Conservation (phyloP, 2,113 vertebrate species). For the Dryoscopus gambensis region DNA sequence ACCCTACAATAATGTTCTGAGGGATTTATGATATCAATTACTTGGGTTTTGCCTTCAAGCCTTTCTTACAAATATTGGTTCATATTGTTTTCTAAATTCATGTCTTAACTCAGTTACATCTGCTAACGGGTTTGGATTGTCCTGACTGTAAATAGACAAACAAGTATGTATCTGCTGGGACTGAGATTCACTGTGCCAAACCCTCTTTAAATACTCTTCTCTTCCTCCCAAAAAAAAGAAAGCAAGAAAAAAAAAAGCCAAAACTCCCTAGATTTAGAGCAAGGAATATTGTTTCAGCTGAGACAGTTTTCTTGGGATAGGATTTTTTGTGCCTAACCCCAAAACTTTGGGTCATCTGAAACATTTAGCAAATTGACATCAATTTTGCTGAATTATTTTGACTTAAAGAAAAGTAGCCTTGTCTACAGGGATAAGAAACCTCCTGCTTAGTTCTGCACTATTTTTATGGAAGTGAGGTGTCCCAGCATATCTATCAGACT, state of each 20-base stretch:
- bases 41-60: neutral
- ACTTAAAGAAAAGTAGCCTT: neutral
- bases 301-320: neutral
- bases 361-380: neutral
- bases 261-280: neutral
- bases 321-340: neutral
- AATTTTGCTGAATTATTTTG: neutral
- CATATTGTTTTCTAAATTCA: slow-evolving; percentile 45
- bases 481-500: neutral
- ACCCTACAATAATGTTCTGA: neutral
- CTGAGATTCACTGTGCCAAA: slow-evolving; percentile 11
- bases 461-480: neutral
- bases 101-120: slow-evolving; percentile 51
- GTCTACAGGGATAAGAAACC: neutral
- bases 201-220: neutral
- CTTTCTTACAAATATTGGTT: slow-evolving; percentile 5
- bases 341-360: neutral
- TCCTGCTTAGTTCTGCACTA: neutral
- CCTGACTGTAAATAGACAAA: slow-evolving; percentile 19
- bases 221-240: neutral
- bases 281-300: neutral
- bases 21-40: slow-evolving; percentile 28
- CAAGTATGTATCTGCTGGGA: slow-evolving; percentile 31
- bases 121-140: slow-evolving; percentile 4
- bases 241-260: neutral